Conservation (phyloP, 2,888 invertebrate species). For the Acheta domesticus region DNA sequence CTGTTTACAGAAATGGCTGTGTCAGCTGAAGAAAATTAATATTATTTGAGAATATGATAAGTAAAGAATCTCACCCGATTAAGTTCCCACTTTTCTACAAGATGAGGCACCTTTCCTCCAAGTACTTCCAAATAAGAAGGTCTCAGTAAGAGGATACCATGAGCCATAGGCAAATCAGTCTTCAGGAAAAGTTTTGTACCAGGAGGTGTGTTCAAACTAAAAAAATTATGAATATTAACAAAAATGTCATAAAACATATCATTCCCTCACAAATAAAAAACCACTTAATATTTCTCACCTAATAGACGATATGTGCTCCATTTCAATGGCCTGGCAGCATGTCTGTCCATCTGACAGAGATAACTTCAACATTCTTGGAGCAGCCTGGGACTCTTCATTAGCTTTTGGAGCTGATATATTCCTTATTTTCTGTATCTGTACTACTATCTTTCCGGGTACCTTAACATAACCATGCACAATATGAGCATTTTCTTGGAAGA, state of each 20-base stretch:
- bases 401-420: constrained; percentile 88
- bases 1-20: constrained; percentile 40
- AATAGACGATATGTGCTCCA: constrained; percentile 65
- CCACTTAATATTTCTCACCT: constrained; percentile 19
- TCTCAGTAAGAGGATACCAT: constrained; percentile 70
- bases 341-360: constrained; percentile 82
- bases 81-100: constrained; percentile 87
- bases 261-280: neutral
- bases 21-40: constrained; percentile 36
- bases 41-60: neutral
- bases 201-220: constrained; percentile 76
- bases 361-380: constrained; percentile 80
- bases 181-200: constrained; percentile 74
- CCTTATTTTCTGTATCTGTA: constrained; percentile 84
- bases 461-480: constrained; percentile 39
- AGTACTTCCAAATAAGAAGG: constrained; percentile 66
- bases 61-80: constrained; percentile 47
- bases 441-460: constrained; percentile 58
- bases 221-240: constrained; percentile 29
- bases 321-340: constrained; percentile 73
- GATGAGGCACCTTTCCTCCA: constrained; percentile 77
- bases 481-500: too few relatives aligned
- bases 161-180: constrained; percentile 58
- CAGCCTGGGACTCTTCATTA: constrained; percentile 77
- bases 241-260: neutral